phyloP scores from a whole-genome alignment of 2,797 vertebrate species.

The Epinephelus coioides region DNA sequence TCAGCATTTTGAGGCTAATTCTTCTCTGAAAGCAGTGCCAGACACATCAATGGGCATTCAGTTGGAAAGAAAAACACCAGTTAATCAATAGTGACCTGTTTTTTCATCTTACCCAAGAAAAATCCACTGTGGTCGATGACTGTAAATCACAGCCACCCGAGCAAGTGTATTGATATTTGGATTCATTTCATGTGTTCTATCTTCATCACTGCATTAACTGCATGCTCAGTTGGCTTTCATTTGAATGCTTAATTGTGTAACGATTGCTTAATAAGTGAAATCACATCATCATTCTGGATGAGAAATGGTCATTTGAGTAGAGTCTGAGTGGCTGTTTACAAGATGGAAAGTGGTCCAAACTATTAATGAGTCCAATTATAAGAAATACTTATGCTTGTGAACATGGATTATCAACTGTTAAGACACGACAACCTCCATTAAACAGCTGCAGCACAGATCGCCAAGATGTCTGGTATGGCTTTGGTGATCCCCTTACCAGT shows the following conservation, averaged over 20 bases:
- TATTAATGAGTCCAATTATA: neutral
- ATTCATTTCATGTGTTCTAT: neutral
- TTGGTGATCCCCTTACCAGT: no score
- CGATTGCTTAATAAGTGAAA: slow-evolving; percentile 11
- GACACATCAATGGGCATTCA: slow-evolving; percentile 26
- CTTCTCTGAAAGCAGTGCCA: slow-evolving; percentile 26
- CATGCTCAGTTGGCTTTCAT: slow-evolving; percentile 21
- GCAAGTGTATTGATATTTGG: slow-evolving; percentile 9
- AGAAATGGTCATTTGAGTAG: neutral
- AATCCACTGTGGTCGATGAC: neutral
- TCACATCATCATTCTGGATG: neutral
- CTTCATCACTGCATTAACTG: slow-evolving; percentile 13
- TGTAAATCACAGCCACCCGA: neutral
- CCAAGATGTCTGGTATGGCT: no score
- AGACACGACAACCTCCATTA: no score
- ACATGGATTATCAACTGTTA: neutral
- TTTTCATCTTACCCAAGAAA: slow-evolving; percentile 14
- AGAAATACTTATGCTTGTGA: neutral
- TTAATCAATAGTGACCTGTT: slow-evolving; percentile 37
- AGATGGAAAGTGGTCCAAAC: neutral
- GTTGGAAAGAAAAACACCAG: slow-evolving; percentile 19
- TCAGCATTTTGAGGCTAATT: slow-evolving; percentile 57
- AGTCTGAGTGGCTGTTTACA: neutral
- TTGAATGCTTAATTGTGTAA: neutral
- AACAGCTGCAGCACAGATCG: no score